A percentile compares a stretch with the other conserved stretches of the same genome.
Conservation (phyloP, 2,888 invertebrate species). For the Choristoneura rosaceana region DNA sequence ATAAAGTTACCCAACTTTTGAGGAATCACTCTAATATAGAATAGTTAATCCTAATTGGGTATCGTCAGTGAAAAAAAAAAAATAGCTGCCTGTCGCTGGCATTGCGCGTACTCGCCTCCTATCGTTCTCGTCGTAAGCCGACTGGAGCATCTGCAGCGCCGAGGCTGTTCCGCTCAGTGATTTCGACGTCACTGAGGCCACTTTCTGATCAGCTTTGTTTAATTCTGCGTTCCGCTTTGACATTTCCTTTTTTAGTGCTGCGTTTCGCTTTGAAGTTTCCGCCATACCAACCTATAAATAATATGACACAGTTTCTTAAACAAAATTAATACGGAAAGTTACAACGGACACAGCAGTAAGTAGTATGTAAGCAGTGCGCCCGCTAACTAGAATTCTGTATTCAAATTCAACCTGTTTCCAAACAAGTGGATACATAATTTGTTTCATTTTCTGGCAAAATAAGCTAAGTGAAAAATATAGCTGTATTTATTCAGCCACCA, state of each 20-base stretch:
- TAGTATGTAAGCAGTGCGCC: too few relatives aligned
- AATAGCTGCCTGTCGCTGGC: not conserved
- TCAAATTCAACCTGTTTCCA: too few relatives aligned
- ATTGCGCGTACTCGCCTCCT: constrained; percentile 48
- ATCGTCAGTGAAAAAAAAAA: not conserved
- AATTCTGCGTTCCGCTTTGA: constrained; percentile 31
- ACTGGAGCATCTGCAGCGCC: constrained; percentile 78
- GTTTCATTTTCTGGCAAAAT: too few relatives aligned
- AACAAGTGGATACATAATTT: too few relatives aligned
- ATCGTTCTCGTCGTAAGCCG: constrained; percentile 76
- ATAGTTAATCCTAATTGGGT: not conserved
- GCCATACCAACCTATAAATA: constrained; percentile 71
- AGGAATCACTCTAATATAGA: too few relatives aligned
- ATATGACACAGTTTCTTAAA: not conserved
- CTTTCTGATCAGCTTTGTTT: constrained; percentile 26
- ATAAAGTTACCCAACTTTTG: too few relatives aligned
- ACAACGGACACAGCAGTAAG: too few relatives aligned
- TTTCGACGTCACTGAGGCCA: constrained; percentile 25
- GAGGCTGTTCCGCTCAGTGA: constrained; percentile 61
- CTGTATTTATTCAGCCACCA: too few relatives aligned
- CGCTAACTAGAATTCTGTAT: too few relatives aligned
- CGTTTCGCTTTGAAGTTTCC: constrained; percentile 55
- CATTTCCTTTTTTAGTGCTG: constrained; percentile 56
- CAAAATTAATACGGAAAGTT: not conserved
- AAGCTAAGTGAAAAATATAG: too few relatives aligned